phyloP scores from a whole-genome alignment of 2,113 vertebrate species.

The Hydrolagus affinis region DNA sequence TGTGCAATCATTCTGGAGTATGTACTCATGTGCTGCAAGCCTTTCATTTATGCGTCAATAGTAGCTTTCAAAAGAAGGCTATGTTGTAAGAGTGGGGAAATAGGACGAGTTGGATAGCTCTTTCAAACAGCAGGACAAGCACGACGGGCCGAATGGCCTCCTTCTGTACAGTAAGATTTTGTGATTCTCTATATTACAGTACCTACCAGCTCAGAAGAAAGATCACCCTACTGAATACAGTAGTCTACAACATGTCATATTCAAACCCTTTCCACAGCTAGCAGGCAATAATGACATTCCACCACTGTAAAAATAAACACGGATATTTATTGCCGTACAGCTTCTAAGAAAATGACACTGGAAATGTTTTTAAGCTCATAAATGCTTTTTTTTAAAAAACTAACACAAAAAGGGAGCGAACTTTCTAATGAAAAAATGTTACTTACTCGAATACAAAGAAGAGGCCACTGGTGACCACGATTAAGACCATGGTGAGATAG shows the following conservation, averaged over 20 bases:
- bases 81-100: too few species aligned
- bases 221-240: not conserved
- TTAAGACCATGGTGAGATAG: conserved; percentile 91
- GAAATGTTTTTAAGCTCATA: not conserved
- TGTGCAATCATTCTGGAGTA: too few species aligned
- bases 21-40: too few species aligned
- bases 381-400: not conserved
- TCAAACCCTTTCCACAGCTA: not conserved
- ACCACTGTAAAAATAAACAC: not conserved
- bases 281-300: not conserved
- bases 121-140: too few species aligned
- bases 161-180: too few species aligned
- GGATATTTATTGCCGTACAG: too few species aligned
- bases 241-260: not conserved
- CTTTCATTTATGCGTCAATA: too few species aligned
- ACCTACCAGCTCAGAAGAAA: too few species aligned
- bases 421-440: not conserved
- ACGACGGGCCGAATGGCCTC: too few species aligned
- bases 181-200: too few species aligned
- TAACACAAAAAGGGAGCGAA: not conserved
- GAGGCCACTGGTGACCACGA: conserved; percentile 91
- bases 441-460: conserved; percentile 99
- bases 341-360: not conserved
- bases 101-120: too few species aligned
- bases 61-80: too few species aligned